Base-by-base conservation (phyloP, 2,797 vertebrate genomes). In the Apogon hyalosoma region DNA sequence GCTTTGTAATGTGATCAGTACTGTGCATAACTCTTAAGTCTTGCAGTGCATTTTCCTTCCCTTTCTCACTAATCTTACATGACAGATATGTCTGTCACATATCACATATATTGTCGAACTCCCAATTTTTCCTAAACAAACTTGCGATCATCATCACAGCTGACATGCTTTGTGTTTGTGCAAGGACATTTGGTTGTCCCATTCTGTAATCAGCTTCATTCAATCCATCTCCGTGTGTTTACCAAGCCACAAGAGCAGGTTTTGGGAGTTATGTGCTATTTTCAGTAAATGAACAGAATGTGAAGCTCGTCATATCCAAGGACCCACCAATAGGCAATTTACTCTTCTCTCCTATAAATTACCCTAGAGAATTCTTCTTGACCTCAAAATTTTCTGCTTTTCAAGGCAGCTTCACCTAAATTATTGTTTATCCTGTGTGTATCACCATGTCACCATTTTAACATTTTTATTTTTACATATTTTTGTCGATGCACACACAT, bases 341-440 rank as follows among this genome's bases (percentile, higher is more conserved):
- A 77, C 75, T 73, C 63, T 38, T 77, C 72, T 68, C 85, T 87
- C 63, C 75, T 82, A 79, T 88, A 89, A 90, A 90, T 89, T 87
- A 75, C 74, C 73, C 66, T 0, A 1, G 83, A 71, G 77, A 82
- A 63, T 69, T 69, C 68, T 74, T 88, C 65, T 68, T 86, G 81
- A 87, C 83, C 79, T 61, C 78, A 50, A 51, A 49, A 72, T 83
- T 80, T 79, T 64, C 80, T 87, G 74, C 78, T 75, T 83, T 76
- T 71, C 28, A 2, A 62, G 59, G 71, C 31, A 14, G 56, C 52
- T 51, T 54, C 69, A n/a, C 45, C 57, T 90, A 85, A 85, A 88
- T 90, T 80, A 81, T 45, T 21, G 57, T 64, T 78, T 76, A 63
- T 14, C 69, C 80, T 40, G 79, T 63, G 56, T 49, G 61, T 16